Percentiles rank a stretch among this genome's conserved stretches.
Conservation (phyloP, 2,113 vertebrate genomes). For the Corapipo altera region DNA sequence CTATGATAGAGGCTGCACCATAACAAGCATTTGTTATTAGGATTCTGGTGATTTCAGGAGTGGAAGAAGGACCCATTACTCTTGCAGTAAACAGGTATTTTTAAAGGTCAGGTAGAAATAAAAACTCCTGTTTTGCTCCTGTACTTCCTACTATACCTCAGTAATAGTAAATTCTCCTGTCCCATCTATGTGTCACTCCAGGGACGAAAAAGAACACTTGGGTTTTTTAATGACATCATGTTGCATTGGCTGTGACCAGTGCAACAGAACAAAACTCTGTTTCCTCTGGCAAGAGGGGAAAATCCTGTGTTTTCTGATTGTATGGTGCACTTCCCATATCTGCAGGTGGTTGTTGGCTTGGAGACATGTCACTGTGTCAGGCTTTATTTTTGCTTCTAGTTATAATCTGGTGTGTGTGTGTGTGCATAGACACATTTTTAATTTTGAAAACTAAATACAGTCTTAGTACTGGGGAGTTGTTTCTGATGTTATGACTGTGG, state of each 20-base stretch:
- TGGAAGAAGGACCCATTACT: neutral
- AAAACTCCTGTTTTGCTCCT: neutral
- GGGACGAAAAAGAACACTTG: neutral
- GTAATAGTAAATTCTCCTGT: neutral
- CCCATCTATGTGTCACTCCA: no score
- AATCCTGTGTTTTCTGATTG: neutral
- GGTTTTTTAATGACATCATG: neutral
- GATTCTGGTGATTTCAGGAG: neutral
- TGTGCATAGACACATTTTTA: neutral
- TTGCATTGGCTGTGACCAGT: neutral
- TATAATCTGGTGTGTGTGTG: neutral
- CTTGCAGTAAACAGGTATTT: neutral
- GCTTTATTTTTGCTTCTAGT: neutral
- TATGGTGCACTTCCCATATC: neutral
- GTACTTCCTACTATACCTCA: neutral
- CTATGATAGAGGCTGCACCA: neutral
- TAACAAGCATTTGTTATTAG: neutral
- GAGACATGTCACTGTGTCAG: neutral
- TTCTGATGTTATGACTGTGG: neutral
- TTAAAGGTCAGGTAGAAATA: neutral
- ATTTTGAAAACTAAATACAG: neutral
- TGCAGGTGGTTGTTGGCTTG: neutral
- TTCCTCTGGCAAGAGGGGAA: neutral
- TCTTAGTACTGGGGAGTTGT: neutral
- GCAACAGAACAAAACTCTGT: neutral